phyloP scores from a whole-genome alignment of 2,888 invertebrate genomes.

The Himalopsyche kuldschensis region DNA sequence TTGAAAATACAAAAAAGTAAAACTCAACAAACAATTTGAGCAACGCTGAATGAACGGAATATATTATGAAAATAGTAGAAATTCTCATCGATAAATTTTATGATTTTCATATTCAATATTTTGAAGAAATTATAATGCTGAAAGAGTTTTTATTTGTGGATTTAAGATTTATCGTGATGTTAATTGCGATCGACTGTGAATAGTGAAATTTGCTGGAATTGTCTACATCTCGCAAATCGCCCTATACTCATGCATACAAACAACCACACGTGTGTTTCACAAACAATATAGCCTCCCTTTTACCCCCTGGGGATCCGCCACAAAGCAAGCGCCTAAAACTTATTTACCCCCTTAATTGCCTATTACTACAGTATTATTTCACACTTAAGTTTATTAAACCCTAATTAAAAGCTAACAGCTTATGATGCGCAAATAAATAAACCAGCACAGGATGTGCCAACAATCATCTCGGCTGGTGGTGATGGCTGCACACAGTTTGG shows the following conservation, averaged over 20 bases:
- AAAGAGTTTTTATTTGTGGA: not conserved
- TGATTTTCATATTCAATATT: too few species aligned
- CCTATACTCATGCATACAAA: not conserved
- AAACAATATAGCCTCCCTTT: not conserved
- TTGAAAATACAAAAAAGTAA: too few species aligned
- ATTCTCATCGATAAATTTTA: too few species aligned
- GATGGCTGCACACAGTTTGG: not conserved
- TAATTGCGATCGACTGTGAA: not conserved
- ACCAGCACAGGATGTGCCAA: not conserved
- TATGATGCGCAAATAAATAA: not conserved
- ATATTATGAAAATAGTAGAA: too few species aligned
- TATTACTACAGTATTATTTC: conserved; percentile 38
- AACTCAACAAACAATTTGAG: too few species aligned
- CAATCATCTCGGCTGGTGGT: not conserved
- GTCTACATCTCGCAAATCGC: not conserved
- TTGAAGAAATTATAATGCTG: too few species aligned
- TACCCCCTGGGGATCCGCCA: not conserved
- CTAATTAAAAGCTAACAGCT: conserved; percentile 38
- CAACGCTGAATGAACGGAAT: too few species aligned
- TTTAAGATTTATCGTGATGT: not conserved
- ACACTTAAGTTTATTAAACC: conserved; percentile 37
- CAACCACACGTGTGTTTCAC: not conserved
- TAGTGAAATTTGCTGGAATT: not conserved
- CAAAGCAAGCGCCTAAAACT: conserved; percentile 16
- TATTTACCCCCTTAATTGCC: conserved; percentile 38